Percentiles rank a stretch among this genome's conserved stretches.
These are phyloP conservation scores for Cisticola juncidis DNA, from an alignment of 2,113 vertebrate species.

Conservation along the genomic window DNA sequence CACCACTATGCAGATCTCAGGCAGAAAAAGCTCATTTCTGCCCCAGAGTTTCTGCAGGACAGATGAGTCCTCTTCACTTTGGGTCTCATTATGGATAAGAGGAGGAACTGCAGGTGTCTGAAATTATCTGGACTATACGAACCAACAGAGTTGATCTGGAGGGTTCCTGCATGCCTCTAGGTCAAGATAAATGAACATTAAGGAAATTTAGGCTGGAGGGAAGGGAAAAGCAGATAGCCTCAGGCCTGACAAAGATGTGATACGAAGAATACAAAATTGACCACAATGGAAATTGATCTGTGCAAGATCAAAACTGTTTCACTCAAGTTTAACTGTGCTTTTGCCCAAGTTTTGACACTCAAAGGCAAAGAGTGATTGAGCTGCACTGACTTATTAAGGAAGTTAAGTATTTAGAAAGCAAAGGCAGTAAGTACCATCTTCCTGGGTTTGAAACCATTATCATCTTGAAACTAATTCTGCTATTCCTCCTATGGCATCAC, in stretches of 20 bases:
- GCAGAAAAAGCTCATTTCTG: background rate
- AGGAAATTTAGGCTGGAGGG: background rate
- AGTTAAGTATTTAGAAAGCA: conserved; percentile 23
- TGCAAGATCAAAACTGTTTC: background rate
- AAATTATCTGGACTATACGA: background rate
- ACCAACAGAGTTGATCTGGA: background rate
- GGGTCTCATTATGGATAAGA: background rate
- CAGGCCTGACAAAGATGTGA: background rate
- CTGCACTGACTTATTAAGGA: background rate
- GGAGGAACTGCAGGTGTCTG: background rate
- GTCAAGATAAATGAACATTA: background rate
- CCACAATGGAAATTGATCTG: background rate
- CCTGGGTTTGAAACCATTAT: background rate
- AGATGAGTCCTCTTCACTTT: background rate
- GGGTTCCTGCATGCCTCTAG: background rate
- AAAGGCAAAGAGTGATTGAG: background rate
- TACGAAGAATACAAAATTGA: background rate
- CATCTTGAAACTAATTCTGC: conserved; percentile 17
- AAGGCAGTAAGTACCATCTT: background rate
- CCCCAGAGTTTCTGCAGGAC: background rate
- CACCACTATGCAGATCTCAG: background rate
- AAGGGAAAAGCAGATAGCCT: background rate
- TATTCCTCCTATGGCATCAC: background rate
- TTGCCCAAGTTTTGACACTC: background rate
- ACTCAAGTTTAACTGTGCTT: background rate